phyloP scores from a whole-genome alignment of 2,797 vertebrate species.

The Hypotaenidia philippensis region DNA sequence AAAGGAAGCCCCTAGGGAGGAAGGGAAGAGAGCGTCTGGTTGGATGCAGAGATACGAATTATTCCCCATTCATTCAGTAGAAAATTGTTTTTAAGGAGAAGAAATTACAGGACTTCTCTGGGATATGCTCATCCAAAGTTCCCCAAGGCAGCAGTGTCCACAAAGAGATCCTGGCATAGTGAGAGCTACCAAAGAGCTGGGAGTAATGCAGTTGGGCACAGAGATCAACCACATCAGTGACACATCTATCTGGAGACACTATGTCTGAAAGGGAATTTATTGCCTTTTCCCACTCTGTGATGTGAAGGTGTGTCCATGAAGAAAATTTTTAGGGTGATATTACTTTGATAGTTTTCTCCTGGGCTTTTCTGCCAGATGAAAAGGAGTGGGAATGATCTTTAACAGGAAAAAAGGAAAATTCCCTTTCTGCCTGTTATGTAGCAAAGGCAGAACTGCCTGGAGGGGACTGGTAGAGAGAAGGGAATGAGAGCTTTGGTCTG shows the following conservation, averaged over 20 bases:
- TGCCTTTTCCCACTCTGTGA: not conserved
- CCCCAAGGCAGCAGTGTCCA: not conserved
- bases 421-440: not conserved
- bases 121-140: not conserved
- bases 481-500: not conserved
- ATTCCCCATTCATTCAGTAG: not conserved
- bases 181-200: not conserved
- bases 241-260: not conserved
- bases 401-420: not conserved
- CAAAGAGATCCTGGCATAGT: not conserved
- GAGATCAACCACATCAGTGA: not conserved
- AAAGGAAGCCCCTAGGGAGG: not conserved
- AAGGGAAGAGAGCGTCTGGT: not conserved
- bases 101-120: not conserved
- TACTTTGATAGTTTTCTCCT: not conserved
- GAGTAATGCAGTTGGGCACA: not conserved
- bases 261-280: not conserved
- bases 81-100: not conserved
- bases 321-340: not conserved
- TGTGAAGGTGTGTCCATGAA: not conserved
- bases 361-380: not conserved
- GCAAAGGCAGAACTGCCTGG: not conserved
- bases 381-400: not conserved
- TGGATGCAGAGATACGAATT: not conserved
- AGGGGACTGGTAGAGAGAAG: not conserved